These are phyloP conservation scores for Myodes glareolus DNA, from an alignment of 2,113 vertebrate species.

Conservation along the genomic window DNA sequence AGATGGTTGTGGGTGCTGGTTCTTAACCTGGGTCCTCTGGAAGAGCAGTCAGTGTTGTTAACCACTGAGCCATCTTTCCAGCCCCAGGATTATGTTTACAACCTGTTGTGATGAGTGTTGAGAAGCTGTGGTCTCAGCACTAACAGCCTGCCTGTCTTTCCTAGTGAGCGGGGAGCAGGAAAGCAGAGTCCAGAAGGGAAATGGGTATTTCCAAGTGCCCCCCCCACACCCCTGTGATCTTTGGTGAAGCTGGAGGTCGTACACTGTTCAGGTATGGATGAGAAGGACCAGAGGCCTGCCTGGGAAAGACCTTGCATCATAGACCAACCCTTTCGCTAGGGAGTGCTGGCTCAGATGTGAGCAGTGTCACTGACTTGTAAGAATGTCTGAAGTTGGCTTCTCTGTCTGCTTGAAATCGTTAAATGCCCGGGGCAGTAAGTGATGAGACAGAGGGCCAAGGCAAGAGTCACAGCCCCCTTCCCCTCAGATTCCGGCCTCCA, in stretches of 20 bases:
- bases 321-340: not conserved
- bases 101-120: not conserved
- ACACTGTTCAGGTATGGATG: conserved; percentile 94
- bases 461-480: not conserved
- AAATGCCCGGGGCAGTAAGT: not conserved
- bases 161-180: conserved; percentile 97
- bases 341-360: not conserved
- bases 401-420: not conserved
- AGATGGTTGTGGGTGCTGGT: not conserved
- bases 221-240: conserved; percentile 99
- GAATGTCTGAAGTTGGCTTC: not conserved
- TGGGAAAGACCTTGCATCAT: not conserved
- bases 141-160: not conserved
- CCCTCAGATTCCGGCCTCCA: not conserved
- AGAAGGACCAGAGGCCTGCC: not conserved
- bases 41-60: not conserved
- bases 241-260: conserved; percentile 97
- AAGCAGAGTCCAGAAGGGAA: conserved; percentile 96
- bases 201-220: conserved; percentile 99
- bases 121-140: not conserved
- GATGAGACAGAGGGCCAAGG: not conserved
- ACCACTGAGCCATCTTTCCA: not conserved
- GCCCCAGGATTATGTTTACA: not conserved
- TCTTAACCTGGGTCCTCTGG: not conserved
- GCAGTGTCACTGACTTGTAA: not conserved